Evolutionary conservation across 2,113 vertebrate genomes (phyloP), one percentile per base, ranked within the genome.

Genomic region (Calyptommatus sinebrachiatus): DNA sequence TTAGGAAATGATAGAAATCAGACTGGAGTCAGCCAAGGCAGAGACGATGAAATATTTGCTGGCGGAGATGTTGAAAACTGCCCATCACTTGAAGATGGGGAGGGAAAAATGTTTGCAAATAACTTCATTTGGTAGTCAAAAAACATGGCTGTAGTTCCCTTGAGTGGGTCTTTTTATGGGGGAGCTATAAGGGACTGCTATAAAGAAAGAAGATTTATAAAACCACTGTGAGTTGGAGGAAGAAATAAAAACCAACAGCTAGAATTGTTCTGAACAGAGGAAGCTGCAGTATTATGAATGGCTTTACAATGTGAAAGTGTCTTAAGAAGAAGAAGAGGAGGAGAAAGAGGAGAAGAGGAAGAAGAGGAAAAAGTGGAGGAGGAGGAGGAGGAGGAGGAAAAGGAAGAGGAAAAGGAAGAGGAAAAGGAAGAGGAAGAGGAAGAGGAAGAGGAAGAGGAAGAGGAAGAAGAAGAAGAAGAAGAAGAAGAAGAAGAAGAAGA

Each of bases 111-210:
- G 14, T 48, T 63, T 48, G 79, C 68, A 61, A 68, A 48, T 68
- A 74, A 28, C 60, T 81, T 71, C 67, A 78, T 65, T 61, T 71
- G 75, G 50, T 81, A 67, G 66, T 71, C 72, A 80, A 81, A 79
- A 63, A 85, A 76, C 61, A 79, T 46, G 31, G 68, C 80, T 72
- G 35, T 60, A 31, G 74, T 78, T 79, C 74, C 75, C 77, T 67
- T 78, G 75, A 78, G 50, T 68, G 73, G 18, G 9, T 72, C 31
- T 65, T 68, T 86, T 86, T 83, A 84, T 81, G 70, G 71, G 21
- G 18, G 28, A 26, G 31, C 29, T 46, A 63, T 45, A 18, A 48
- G 46, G 71, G 45, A 46, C 24, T 41, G 60, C 73, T 63, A 66
- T 79, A 80, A 80, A 80, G 65, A 8, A 71, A 26, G 29, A 69